Conservation (phyloP, 2,888 invertebrate genomes). For the Cepaea hortensis region DNA sequence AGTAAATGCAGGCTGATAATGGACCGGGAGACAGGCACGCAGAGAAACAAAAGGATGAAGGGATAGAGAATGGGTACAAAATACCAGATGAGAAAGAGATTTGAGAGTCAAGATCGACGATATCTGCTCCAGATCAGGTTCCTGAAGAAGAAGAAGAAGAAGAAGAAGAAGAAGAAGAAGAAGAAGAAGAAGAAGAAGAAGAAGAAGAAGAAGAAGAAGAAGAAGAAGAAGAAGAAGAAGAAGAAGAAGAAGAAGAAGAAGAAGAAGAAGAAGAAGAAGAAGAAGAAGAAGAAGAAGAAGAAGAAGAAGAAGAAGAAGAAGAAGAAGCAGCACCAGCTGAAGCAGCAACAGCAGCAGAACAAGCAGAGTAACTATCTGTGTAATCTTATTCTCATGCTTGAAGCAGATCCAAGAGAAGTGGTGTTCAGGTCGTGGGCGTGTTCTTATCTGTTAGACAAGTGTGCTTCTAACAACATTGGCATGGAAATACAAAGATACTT, state of each 20-base stretch:
- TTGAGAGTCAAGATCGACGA: not conserved
- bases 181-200: not conserved
- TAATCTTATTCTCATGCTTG: constrained; percentile 7
- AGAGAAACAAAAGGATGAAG: too few relatives aligned
- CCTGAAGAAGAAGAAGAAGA: not conserved
- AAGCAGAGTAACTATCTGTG: not conserved
- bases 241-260: not conserved
- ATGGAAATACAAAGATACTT: too few relatives aligned
- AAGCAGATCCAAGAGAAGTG: not conserved
- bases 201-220: not conserved
- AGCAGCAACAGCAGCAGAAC: not conserved
- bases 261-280: not conserved
- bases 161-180: not conserved
- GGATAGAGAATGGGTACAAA: not conserved
- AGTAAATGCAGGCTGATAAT: too few relatives aligned
- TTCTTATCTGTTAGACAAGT: not conserved
- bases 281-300: not conserved
- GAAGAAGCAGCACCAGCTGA: not conserved
- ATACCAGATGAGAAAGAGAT: not conserved
- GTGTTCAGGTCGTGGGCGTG: not conserved
- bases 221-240: not conserved
- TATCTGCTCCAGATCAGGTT: not conserved
- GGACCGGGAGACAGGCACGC: too few relatives aligned
- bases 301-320: not conserved
- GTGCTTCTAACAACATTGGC: too few relatives aligned